Evolutionary conservation across 2,797 vertebrate genomes (phyloP).

Genomic region (Malurus splendens): DNA sequence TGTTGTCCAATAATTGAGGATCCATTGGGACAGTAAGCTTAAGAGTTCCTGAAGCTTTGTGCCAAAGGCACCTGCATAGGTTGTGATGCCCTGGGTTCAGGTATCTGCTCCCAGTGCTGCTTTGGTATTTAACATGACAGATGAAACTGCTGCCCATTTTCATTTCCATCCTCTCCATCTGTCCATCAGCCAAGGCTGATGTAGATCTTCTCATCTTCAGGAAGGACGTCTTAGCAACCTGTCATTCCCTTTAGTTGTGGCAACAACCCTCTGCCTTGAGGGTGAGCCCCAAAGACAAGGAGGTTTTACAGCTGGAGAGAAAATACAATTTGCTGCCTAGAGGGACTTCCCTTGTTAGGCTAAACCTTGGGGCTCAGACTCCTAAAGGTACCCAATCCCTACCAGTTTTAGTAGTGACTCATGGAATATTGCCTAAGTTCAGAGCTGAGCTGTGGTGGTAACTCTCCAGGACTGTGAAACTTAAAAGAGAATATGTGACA

Average conservation of each 20-base stretch:
- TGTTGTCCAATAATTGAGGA: neutral
- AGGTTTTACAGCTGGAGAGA: neutral
- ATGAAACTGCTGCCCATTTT: neutral
- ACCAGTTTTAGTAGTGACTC: neutral
- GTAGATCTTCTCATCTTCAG: neutral
- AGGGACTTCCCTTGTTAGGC: neutral
- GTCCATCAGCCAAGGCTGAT: neutral
- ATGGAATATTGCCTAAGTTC: neutral
- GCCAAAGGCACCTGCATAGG: neutral
- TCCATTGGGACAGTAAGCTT: neutral
- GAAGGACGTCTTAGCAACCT: neutral
- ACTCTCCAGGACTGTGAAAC: neutral
- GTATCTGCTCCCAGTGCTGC: neutral
- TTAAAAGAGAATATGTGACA: neutral
- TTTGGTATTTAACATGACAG: neutral
- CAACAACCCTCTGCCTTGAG: neutral
- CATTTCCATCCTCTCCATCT: neutral
- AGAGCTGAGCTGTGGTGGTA: neutral
- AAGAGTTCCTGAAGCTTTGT: neutral
- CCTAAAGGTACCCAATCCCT: neutral
- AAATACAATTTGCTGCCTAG: neutral
- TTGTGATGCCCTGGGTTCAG: neutral
- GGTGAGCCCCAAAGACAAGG: neutral
- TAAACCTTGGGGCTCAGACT: neutral
- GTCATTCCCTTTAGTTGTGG: neutral